Percentiles rank a stretch among this genome's conserved stretches.
phyloP scores from a whole-genome alignment of 2,113 vertebrate genomes.

The Scalopus aquaticus region DNA sequence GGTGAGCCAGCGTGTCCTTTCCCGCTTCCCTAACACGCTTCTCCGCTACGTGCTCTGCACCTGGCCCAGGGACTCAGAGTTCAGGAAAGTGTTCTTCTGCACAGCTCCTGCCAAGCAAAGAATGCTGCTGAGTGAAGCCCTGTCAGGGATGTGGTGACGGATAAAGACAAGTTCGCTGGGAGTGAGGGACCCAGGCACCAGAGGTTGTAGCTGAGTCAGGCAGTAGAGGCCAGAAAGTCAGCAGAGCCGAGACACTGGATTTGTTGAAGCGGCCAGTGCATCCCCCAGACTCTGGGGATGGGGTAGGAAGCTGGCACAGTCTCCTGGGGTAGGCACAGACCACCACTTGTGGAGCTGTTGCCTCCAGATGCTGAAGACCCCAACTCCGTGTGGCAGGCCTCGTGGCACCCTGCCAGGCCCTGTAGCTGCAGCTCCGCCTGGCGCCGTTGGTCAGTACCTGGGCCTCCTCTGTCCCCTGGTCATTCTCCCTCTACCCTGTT shows the following conservation, averaged over 20 bases:
- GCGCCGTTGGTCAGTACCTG: too few species aligned
- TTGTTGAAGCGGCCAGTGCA: too few species aligned
- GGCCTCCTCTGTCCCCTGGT: too few species aligned
- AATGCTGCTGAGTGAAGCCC: neutral
- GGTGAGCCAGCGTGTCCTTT: neutral
- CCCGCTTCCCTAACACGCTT: neutral
- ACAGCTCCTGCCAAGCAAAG: neutral
- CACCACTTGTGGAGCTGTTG: too few species aligned
- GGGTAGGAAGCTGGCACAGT: too few species aligned
- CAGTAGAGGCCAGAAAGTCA: neutral
- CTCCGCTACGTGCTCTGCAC: neutral
- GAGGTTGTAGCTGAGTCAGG: neutral
- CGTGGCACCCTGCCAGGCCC: too few species aligned
- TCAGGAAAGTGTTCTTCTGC: conserved; percentile 23
- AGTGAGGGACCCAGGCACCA: neutral
- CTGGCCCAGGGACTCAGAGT: neutral
- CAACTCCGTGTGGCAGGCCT: too few species aligned
- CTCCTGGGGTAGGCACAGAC: too few species aligned
- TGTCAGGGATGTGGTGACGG: neutral
- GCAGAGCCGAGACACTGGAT: neutral
- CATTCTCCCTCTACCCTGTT: too few species aligned
- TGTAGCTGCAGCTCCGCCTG: too few species aligned
- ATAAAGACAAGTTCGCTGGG: neutral
- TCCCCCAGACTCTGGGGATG: too few species aligned
- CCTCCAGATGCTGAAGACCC: too few species aligned